Conservation (phyloP, 2,113 vertebrate species). For the Numenius arquata region DNA sequence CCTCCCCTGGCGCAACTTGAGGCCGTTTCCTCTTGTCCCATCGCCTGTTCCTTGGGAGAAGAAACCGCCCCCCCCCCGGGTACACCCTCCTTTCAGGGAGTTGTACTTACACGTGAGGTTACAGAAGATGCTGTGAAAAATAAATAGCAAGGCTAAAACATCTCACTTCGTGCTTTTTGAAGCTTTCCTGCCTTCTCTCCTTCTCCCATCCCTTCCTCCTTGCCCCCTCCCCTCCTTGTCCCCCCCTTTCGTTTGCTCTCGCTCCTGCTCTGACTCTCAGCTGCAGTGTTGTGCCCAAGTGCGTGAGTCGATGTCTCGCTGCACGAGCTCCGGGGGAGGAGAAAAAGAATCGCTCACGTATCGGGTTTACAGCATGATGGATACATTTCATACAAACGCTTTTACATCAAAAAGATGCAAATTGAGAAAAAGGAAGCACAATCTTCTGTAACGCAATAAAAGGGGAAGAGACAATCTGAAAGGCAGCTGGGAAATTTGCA, state of each 20-base stretch:
- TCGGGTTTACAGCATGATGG: not conserved
- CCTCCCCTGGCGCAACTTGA: no score
- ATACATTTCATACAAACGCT: not conserved
- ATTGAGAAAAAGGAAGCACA: not conserved
- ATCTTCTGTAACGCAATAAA: not conserved
- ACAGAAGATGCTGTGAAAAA: not conserved
- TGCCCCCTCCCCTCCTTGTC: not conserved
- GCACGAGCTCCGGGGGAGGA: not conserved
- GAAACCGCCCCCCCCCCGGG: no score
- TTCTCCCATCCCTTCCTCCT: not conserved
- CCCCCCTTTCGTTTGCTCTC: not conserved
- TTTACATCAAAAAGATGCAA: conserved; percentile 40
- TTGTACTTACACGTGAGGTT: not conserved
- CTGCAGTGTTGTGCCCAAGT: not conserved
- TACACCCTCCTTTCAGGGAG: no score
- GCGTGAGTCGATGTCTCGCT: not conserved
- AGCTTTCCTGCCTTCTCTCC: not conserved
- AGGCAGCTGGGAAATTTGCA: not conserved
- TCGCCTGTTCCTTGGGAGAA: no score
- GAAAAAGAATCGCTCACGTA: not conserved
- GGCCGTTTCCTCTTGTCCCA: no score
- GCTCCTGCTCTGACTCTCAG: not conserved
- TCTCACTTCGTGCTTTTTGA: not conserved
- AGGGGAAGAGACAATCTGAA: not conserved
- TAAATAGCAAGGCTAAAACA: not conserved